Conservation (phyloP, 1,140 invertebrate species). For the Tribolium madens region DNA sequence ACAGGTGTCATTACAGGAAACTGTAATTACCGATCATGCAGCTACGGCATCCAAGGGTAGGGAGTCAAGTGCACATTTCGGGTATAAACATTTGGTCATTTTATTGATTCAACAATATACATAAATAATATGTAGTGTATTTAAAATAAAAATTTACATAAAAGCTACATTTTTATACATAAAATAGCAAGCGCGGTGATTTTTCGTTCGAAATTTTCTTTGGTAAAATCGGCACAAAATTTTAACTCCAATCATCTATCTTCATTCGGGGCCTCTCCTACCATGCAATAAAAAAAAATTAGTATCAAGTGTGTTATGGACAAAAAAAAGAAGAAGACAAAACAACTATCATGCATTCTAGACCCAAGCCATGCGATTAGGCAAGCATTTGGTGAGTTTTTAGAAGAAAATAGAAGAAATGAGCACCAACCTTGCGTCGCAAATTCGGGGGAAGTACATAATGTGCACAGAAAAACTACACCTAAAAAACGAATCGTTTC, state of each 20-base stretch:
- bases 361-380: constrained; percentile 5
- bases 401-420: constrained; percentile 19
- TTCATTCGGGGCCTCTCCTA: constrained; percentile 48
- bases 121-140: constrained; percentile 44
- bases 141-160: constrained; percentile 52
- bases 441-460: constrained; percentile 54
- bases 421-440: constrained; percentile 53
- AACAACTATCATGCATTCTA: not conserved
- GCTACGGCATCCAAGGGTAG: no score
- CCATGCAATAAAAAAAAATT: constrained; percentile 51
- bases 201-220: constrained; percentile 47
- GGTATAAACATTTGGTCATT: constrained; percentile 26
- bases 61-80: not conserved
- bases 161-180: constrained; percentile 49
- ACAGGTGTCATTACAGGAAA: no score
- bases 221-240: constrained; percentile 39
- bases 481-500: constrained; percentile 57
- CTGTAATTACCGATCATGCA: no score
- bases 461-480: constrained; percentile 57
- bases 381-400: not conserved
- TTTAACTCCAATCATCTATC: not conserved
- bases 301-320: constrained; percentile 16
- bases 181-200: constrained; percentile 31
- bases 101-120: constrained; percentile 32
- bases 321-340: not conserved